Percentiles rank a stretch among this genome's conserved stretches.
Conservation (phyloP, 1,140 invertebrate species). For the Luehdorfia chinensis region DNA sequence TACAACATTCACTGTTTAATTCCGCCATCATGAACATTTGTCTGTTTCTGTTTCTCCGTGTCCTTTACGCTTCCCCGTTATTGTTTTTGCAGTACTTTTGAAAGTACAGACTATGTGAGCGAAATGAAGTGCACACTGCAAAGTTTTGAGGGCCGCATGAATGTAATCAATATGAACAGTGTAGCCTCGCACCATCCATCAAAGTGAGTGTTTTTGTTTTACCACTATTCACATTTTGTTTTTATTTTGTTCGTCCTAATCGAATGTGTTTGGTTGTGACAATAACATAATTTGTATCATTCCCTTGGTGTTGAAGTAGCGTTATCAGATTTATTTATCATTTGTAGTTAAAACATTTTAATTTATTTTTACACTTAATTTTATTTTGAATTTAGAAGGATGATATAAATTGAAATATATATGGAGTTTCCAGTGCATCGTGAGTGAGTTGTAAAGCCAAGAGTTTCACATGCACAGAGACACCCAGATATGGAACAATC, state of each 20-base stretch:
- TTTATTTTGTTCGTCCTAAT: constrained; percentile 23
- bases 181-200: constrained; percentile 55
- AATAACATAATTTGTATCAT: background rate
- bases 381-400: too few species aligned
- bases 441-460: too few species aligned
- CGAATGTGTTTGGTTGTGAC: background rate
- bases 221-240: constrained; percentile 18
- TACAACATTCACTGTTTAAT: constrained; percentile 7
- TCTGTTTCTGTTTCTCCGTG: constrained; percentile 16
- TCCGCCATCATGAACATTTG: constrained; percentile 4
- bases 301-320: background rate
- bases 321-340: too few species aligned
- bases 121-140: constrained; percentile 68
- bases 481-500: too few species aligned
- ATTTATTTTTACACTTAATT: too few species aligned
- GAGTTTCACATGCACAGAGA: too few species aligned
- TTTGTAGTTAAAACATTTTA: too few species aligned
- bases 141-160: constrained; percentile 71
- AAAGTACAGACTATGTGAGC: constrained; percentile 72
- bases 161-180: constrained; percentile 65
- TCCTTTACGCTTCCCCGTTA: constrained; percentile 58
- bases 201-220: constrained; percentile 59
- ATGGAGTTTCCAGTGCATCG: too few species aligned
- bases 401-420: too few species aligned
- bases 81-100: constrained; percentile 75